Evolutionary conservation across 2,888 invertebrate species (phyloP).

Genomic region (Globia sparganii): DNA sequence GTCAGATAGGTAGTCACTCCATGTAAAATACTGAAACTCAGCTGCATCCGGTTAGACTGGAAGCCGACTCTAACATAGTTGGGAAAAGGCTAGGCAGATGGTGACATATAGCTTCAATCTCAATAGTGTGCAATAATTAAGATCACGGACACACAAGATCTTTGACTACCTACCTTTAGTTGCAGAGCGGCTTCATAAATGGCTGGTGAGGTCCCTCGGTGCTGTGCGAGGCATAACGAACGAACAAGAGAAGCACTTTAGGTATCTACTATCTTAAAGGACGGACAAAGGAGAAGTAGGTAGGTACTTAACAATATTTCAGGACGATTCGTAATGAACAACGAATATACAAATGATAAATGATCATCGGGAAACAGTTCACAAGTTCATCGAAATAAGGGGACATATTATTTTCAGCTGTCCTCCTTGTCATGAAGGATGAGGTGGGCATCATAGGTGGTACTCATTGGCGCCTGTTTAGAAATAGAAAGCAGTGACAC

Average conservation of each 20-base stretch:
- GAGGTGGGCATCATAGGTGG: conserved; percentile 74
- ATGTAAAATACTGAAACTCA: no score
- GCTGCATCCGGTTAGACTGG: no score
- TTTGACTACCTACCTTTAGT: not conserved
- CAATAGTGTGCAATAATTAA: not conserved
- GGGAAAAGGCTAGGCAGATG: no score
- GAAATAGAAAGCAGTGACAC: conserved; percentile 88
- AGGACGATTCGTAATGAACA: not conserved
- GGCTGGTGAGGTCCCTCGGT: not conserved
- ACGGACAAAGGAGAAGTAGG: not conserved
- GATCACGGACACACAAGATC: not conserved
- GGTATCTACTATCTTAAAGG: not conserved
- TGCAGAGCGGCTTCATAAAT: not conserved
- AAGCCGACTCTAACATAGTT: no score
- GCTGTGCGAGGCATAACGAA: no score
- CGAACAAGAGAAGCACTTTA: not conserved
- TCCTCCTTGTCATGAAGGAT: conserved; percentile 60
- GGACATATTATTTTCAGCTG: conserved; percentile 28
- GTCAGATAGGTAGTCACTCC: no score
- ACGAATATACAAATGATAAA: not conserved
- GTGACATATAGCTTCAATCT: not conserved
- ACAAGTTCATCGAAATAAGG: conserved; percentile 39
- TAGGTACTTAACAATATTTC: not conserved
- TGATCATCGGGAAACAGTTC: not conserved
- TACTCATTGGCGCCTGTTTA: conserved; percentile 80